Percentiles rank a stretch among this genome's conserved stretches.
Evolutionary conservation across 2,888 invertebrate genomes (phyloP).

Genomic region (Drosophila borealis): DNA sequence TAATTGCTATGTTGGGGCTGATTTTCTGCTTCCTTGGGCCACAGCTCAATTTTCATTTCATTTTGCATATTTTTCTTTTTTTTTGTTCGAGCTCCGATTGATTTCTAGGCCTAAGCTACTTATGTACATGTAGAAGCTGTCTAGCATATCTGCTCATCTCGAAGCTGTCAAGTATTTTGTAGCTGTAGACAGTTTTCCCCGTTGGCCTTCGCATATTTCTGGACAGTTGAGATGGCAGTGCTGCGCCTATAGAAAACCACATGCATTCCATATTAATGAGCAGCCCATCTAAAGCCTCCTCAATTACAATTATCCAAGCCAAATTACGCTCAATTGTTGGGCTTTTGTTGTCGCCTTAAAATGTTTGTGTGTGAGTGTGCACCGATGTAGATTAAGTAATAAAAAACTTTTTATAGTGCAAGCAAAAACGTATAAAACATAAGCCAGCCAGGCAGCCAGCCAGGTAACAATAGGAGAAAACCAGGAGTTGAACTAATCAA

Average conservation of each 20-base stretch:
- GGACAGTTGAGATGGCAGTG: slow-evolving; percentile 12
- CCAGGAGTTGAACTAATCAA: slow-evolving; percentile 71
- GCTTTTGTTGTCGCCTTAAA: slow-evolving; percentile 49
- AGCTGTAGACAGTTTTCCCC: slow-evolving; percentile 24
- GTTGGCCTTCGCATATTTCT: slow-evolving; percentile 14
- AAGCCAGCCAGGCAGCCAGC: slow-evolving; percentile 4
- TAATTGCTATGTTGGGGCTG: slow-evolving; percentile 11
- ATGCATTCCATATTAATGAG: slow-evolving; percentile 65
- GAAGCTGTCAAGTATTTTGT: slow-evolving; percentile 7
- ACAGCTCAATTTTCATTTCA: slow-evolving; percentile 37
- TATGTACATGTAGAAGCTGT: slow-evolving; percentile 1
- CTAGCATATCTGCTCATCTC: slow-evolving; percentile 4
- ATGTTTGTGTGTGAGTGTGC: slow-evolving; percentile 28
- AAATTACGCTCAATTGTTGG: slow-evolving; percentile 59
- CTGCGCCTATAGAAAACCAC: slow-evolving; percentile 20
- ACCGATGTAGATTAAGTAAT: slow-evolving; percentile 66
- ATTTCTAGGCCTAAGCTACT: slow-evolving; percentile 31
- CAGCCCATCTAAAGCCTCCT: slow-evolving; percentile 24
- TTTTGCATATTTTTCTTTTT: neutral
- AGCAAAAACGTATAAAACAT: slow-evolving; percentile 48
- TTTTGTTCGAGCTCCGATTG: slow-evolving; percentile 41
- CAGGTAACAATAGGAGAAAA: slow-evolving; percentile 66
- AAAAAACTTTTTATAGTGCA: slow-evolving; percentile 58
- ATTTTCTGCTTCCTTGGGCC: slow-evolving; percentile 30
- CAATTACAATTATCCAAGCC: slow-evolving; percentile 46